Evolutionary conservation across 2,113 vertebrate genomes (phyloP), one percentile per base, ranked within the genome.

Genomic region (Chlamydotis undulata): DNA sequence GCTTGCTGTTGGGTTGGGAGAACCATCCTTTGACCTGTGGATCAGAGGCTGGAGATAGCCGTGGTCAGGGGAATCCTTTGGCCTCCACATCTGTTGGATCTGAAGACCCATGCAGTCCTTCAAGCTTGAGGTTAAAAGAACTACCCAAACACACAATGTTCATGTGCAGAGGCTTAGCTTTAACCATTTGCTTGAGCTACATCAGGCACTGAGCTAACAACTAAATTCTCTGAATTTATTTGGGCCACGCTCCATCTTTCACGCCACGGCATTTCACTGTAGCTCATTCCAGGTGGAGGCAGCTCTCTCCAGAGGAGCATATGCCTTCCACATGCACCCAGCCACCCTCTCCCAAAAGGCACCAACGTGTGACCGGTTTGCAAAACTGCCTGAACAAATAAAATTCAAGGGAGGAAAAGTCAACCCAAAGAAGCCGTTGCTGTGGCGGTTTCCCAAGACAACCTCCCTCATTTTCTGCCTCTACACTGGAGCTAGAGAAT

Each of bases 261-360:
- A 39, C 45, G 49, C 29, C 0, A 1, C 9, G 14, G 39, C 49
- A 21, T 33, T 43, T 49, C 61, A 28, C 67, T 1, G 1, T 1
- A 55, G 67, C 57, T 71, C 59, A 11, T 65, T 41, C 52, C 60
- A 71, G 28, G 31, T 16, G 29, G 28, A 89, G 35, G 9, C 43
- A 73, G 64, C 33, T 63, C 52, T 74, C 14, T 18, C 16, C 41
- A 50, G 39, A 25, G 22, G 29, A 79, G 23, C 18, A 19, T 1
- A 18, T 7, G n/a, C 29, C 50, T 64, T 77, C 69, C 64, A 53
- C 7, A 43, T 28, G 24, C 41, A 61, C 2, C 29, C 77, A 10
- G 45, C 13, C 7, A 37, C 28, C 37, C 55, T 35, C n/a, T 50
- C 60, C n/a, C 64, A 76, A 63, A 33, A 83, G 78, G 83, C 77